phyloP scores from a whole-genome alignment of 1,140 invertebrate species.

The Musca domestica region DNA sequence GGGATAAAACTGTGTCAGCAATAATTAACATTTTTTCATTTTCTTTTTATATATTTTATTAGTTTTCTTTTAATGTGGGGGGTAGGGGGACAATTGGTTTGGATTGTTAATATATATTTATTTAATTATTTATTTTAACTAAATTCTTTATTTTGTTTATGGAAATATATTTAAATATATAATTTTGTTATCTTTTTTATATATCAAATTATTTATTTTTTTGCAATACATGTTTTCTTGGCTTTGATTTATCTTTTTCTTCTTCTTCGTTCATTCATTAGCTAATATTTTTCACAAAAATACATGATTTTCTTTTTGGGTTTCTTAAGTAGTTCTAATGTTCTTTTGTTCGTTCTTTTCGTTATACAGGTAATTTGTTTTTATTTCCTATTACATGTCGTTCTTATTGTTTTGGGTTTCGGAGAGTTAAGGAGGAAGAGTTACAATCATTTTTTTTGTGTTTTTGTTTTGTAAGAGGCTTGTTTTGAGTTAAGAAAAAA shows the following conservation, averaged over 20 bases:
- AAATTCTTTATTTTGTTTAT: not conserved
- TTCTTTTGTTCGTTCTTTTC: too few species aligned
- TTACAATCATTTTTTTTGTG: too few species aligned
- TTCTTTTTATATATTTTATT: not conserved
- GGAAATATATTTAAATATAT: not conserved
- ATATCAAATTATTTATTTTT: not conserved
- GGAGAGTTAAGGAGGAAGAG: too few species aligned
- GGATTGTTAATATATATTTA: too few species aligned
- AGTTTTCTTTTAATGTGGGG: too few species aligned
- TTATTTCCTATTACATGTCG: not conserved
- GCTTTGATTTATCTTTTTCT: too few species aligned
- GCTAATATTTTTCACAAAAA: constrained; percentile 12
- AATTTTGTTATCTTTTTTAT: not conserved
- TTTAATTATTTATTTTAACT: not conserved
- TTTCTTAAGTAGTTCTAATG: not conserved
- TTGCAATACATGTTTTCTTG: too few species aligned
- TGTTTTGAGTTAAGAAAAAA: too few species aligned
- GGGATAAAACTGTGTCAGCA: constrained; percentile 14
- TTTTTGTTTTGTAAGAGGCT: too few species aligned
- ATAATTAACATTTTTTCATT: constrained; percentile 15
- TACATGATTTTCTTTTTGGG: not conserved
- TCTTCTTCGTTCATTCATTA: not conserved
- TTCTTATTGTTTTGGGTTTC: too few species aligned
- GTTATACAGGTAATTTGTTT: too few species aligned
- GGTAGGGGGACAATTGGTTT: too few species aligned